Evolutionary conservation across 2,797 vertebrate species (phyloP), one percentile per base, ranked within the genome.

Genomic region (Channallabes apus): DNA sequence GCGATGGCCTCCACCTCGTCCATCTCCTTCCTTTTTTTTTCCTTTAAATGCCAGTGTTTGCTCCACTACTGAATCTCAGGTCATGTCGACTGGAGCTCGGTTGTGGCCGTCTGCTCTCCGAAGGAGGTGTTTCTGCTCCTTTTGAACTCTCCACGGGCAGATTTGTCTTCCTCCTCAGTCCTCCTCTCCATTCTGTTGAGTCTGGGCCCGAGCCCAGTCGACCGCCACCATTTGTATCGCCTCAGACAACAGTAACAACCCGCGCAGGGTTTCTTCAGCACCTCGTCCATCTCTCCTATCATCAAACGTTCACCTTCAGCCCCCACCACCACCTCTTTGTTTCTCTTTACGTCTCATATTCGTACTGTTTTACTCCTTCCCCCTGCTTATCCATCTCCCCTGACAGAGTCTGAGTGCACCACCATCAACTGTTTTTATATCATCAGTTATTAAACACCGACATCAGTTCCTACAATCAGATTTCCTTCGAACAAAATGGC

Each of bases 191-290:
- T 75, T 82, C 85, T 84, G 88, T 87, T 87, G 79, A 86, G 83
- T 77, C 68, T 87, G 85, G 84, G 75, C 84, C 81, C 2, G 9
- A 86, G 56, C 85, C 86, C 84, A 85, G 88, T 76, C 61, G 14
- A 85, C 81, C 46, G 1, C 69, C 61, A 51, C 59, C 51, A 65
- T 86, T 81, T 68, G 20, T 81, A 87, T 86, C 46, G 58, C 82
- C 83, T 80, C 80, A 89, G 82, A 76, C 79, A 85, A 54, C 67
- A 20, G 56, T 85, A 62, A 80, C 68, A 86, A 89, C 84, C 79
- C 85, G 58, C 85, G 68, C 54, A 78, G 82, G 51, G 64, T 85
- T 85, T 86, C 65, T 83, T 83, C 86, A 82, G 64, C 82, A 22
- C 71, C 80, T 80, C 82, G 27, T 83, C 69, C 58, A 80, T 89